Percentiles rank a stretch among this genome's conserved stretches.
phyloP scores from a whole-genome alignment of 2,797 vertebrate genomes.

The Fringilla coelebs region DNA sequence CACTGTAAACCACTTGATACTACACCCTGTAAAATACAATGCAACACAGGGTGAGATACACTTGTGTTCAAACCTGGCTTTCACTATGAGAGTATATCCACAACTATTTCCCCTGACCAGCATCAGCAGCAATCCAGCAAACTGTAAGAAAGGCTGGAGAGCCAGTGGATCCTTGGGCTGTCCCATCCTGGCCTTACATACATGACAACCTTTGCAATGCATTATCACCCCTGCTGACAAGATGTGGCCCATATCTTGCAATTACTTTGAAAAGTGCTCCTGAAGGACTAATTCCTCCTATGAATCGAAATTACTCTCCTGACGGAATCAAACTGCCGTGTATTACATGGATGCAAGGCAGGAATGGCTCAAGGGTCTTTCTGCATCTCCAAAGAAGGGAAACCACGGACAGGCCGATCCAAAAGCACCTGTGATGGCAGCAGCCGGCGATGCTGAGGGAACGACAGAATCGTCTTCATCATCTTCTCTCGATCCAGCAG shows the following conservation, averaged over 20 bases:
- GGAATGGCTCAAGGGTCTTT: neutral
- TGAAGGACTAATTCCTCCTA: neutral
- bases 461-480: constrained; percentile 84
- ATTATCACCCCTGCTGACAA: neutral
- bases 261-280: neutral
- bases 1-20: neutral
- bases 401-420: neutral
- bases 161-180: neutral
- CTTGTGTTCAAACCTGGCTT: neutral
- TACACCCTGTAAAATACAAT: neutral
- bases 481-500: constrained; percentile 84
- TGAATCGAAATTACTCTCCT: neutral
- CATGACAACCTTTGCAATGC: neutral
- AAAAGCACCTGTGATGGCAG: constrained; percentile 71
- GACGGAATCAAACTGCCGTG: neutral
- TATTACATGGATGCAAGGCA: neutral
- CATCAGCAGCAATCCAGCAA: neutral
- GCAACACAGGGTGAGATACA: neutral
- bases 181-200: neutral
- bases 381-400: neutral
- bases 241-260: neutral
- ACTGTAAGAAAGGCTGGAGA: neutral
- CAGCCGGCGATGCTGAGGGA: constrained; percentile 84
- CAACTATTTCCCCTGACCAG: neutral
- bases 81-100: neutral